Conservation (phyloP, 2,797 vertebrate genomes). For the Gymnopithys bicolor region DNA sequence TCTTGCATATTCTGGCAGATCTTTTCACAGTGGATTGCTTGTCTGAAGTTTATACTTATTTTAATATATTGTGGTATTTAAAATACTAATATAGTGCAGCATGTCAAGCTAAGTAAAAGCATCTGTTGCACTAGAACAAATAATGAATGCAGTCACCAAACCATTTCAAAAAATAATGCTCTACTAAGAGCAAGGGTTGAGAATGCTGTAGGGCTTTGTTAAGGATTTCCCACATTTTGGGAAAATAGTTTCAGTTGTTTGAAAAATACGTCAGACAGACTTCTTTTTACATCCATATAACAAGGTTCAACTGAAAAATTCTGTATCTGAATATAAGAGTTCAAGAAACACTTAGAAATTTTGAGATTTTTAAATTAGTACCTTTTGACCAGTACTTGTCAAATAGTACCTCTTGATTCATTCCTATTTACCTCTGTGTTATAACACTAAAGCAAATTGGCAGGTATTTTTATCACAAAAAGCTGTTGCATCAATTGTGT, state of each 20-base stretch:
- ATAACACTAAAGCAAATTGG: background rate
- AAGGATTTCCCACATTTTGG: background rate
- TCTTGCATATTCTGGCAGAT: background rate
- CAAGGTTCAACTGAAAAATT: background rate
- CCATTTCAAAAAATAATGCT: background rate
- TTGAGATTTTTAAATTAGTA: background rate
- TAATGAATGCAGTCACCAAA: background rate
- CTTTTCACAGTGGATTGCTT: background rate
- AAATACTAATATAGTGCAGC: background rate
- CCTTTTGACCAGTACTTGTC: background rate
- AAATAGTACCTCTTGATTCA: background rate
- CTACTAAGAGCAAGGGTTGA: rapidly evolving
- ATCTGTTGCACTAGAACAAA: background rate
- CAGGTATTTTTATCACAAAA: background rate
- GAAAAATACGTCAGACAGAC: background rate
- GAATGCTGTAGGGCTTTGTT: background rate
- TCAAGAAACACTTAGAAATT: background rate
- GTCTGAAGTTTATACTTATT: background rate
- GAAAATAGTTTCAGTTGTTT: background rate
- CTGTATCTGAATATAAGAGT: background rate
- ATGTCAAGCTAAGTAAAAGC: background rate
- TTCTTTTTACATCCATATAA: background rate
- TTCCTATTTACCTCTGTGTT: background rate
- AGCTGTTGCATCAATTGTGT: background rate
- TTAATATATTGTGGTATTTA: background rate